Conservation (phyloP, 2,113 vertebrate species). For the Asarcornis scutulata region DNA sequence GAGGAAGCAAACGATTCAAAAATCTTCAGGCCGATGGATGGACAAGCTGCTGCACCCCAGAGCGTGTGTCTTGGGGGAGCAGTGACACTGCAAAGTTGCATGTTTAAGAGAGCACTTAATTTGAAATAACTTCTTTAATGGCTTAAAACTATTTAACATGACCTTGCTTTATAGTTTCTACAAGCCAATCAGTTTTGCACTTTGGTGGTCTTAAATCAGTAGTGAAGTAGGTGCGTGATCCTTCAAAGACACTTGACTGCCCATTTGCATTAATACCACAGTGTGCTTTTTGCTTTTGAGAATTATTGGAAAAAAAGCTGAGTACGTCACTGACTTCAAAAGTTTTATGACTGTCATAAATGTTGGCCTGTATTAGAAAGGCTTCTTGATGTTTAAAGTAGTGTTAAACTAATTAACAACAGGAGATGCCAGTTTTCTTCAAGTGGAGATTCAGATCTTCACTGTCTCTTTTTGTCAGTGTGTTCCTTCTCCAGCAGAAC, state of each 20-base stretch:
- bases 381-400: neutral
- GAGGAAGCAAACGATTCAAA: neutral
- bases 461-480: neutral
- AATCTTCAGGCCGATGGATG: neutral
- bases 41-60: neutral
- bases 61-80: neutral
- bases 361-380: neutral
- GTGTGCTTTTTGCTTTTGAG: neutral
- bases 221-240: neutral
- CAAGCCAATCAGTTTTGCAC: neutral
- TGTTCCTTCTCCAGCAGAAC: neutral
- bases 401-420: neutral
- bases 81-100: neutral
- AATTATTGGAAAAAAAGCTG: fast-evolving
- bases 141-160: neutral
- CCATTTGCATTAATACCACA: neutral
- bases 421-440: neutral
- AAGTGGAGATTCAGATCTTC: neutral
- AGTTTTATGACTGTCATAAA: neutral
- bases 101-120: neutral
- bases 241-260: neutral
- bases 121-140: neutral
- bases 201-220: neutral
- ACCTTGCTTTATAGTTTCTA: neutral
- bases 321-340: neutral